Base-by-base conservation (phyloP, 2,888 invertebrate species). In the Zelleria hepariella region DNA sequence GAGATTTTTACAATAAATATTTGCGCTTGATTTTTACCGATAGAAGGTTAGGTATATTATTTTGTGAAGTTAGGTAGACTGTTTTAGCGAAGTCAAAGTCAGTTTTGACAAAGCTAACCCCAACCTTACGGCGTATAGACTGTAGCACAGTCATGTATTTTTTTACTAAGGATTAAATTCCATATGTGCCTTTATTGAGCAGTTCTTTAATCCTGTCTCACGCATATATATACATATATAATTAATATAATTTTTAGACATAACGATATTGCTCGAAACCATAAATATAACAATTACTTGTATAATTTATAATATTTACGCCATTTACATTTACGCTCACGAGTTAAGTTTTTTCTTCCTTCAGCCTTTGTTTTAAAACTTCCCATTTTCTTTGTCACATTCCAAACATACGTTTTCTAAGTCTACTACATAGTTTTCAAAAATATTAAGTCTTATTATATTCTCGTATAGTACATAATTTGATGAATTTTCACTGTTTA, bases 151-250 rank as follows among this genome's bases (percentile, higher is more conserved):
- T 42, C 56, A 64, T 67, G 68, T 71, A n/a, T n/a, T n/a, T n/a
- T 64, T 65, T 82, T 86, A 85, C 83, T 62, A 42, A 42, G 32
- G 32, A 42, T 73, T 83, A 78, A 87, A 87, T 86, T 86, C 86
- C 86, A 86, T 75, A 78, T 75, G 86, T 86, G 86, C 86, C 74
- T 78, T 76, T 66, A 66, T 76, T 80, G 84, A 82, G 82, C 85
- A 82, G 82, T 73, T 42, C 15, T 42, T 42, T 74, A 55, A 68
- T 72, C 70, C 78, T 79, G 79, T 75, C 79, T 75, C 72, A 69
- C 20, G 32, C n/a, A 25, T 48, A n/a, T 57, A 47, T 10, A 55
- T 60, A 60, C 23, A 58, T 15, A 49, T 8, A 56, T 59, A 72
- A 70, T 63, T 68, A 71, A 71, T 66, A 70, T 67, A 66, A 64